Evolutionary conservation across 2,797 vertebrate genomes (phyloP).

Genomic region (Molossus alvarezi): DNA sequence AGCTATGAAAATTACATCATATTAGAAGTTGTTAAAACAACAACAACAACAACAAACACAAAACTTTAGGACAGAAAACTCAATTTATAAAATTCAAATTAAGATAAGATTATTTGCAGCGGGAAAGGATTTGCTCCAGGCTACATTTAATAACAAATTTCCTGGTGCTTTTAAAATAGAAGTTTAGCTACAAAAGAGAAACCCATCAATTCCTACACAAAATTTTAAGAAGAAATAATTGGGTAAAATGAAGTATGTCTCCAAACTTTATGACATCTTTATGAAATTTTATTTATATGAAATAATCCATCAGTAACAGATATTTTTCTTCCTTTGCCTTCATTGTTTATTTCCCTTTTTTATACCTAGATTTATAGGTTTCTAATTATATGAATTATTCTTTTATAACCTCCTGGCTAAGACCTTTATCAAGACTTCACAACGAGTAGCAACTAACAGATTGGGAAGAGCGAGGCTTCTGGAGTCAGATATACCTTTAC

Average conservation of each 20-base stretch:
- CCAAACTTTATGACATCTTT: constrained; percentile 56
- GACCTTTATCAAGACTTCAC: constrained; percentile 44
- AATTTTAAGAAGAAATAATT: constrained; percentile 81
- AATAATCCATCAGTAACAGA: constrained; percentile 80
- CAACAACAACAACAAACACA: not conserved
- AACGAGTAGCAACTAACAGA: constrained; percentile 34
- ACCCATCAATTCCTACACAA: constrained; percentile 65
- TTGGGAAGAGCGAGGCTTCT: not conserved
- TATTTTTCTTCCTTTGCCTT: constrained; percentile 52
- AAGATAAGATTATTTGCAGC: constrained; percentile 75
- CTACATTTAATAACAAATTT: constrained; percentile 78
- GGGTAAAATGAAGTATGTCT: constrained; percentile 72
- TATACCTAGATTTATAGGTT: constrained; percentile 69
- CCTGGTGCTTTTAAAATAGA: constrained; percentile 72
- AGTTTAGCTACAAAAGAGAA: constrained; percentile 69
- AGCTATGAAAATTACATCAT: constrained; percentile 67
- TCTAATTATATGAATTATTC: constrained; percentile 67
- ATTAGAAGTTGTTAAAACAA: constrained; percentile 61
- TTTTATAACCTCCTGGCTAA: constrained; percentile 60
- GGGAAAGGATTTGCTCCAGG: constrained; percentile 72
- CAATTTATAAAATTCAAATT: constrained; percentile 73
- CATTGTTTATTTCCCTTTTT: constrained; percentile 46
- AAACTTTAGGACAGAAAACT: constrained; percentile 28
- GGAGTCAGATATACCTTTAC: not conserved
- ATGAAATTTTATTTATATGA: constrained; percentile 69